A percentile compares a stretch with the other conserved stretches of the same genome.
phyloP scores from a whole-genome alignment of 2,797 vertebrate genomes.

The Sebastes vulpes region DNA sequence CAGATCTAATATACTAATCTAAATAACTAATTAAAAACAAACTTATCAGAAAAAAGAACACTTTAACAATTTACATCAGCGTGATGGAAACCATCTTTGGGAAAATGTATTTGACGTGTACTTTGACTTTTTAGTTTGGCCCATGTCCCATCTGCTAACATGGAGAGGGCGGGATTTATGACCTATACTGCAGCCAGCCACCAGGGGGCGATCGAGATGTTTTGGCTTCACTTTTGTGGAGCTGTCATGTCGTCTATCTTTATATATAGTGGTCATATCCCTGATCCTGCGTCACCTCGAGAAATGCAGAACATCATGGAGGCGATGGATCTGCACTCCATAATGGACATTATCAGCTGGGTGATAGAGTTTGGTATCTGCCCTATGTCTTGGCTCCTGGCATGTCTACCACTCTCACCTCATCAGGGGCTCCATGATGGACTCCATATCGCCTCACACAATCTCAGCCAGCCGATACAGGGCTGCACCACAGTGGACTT shows the following conservation, averaged over 20 bases:
- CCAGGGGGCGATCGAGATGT: too few relatives aligned
- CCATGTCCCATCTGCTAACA: too few relatives aligned
- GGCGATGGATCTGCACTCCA: constrained; percentile 4
- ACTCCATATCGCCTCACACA: constrained; percentile 50
- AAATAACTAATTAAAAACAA: background rate
- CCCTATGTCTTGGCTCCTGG: constrained; percentile 21
- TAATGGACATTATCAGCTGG: constrained; percentile 52
- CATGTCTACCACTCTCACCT: constrained; percentile 59
- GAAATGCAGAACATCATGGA: constrained; percentile 14
- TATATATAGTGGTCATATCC: background rate
- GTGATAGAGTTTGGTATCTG: constrained; percentile 50
- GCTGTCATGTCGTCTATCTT: too few relatives aligned
- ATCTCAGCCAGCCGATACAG: constrained; percentile 49
- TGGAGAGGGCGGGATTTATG: too few relatives aligned
- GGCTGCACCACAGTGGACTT: constrained; percentile 25
- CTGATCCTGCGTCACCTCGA: background rate
- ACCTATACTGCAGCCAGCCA: too few relatives aligned
- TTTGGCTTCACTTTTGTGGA: too few relatives aligned
- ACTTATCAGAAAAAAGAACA: too few relatives aligned
- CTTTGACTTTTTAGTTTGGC: too few relatives aligned
- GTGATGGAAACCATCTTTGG: too few relatives aligned
- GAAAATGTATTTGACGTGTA: too few relatives aligned
- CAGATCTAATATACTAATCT: too few relatives aligned
- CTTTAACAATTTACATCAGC: too few relatives aligned
- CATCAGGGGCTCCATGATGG: constrained; percentile 50